These are phyloP conservation scores for Neosalanx taihuensis DNA, from an alignment of 2,797 vertebrate species.

Conservation along the genomic window DNA sequence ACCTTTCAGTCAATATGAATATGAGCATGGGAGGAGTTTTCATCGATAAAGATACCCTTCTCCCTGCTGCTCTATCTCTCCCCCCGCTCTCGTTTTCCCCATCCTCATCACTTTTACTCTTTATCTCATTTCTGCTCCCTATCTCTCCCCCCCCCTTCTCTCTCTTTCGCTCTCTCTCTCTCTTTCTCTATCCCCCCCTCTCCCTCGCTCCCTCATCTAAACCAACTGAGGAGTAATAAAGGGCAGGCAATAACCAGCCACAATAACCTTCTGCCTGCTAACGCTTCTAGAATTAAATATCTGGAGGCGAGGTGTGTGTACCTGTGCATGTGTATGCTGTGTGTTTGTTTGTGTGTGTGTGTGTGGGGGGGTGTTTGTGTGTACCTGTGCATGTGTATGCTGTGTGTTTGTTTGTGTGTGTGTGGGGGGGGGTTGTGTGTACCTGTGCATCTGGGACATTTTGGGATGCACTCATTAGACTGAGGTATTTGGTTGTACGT, in stretches of 20 bases:
- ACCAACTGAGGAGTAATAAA: conserved; percentile 74
- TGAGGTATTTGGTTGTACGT: too few species aligned
- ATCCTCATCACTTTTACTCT: too few species aligned
- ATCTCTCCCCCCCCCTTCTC: too few species aligned
- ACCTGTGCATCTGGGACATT: not conserved
- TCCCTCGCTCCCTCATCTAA: conserved; percentile 41
- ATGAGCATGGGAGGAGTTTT: conserved; percentile 54
- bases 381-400: not conserved
- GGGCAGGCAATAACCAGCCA: conserved; percentile 70
- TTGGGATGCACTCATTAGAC: too few species aligned
- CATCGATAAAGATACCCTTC: not conserved
- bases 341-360: not conserved
- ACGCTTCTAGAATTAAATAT: conserved; percentile 52
- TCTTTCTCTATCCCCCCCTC: not conserved
- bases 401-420: too few species aligned
- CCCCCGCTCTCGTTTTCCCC: too few species aligned
- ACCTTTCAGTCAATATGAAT: conserved; percentile 59
- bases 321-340: not conserved
- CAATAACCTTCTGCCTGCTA: conserved; percentile 67
- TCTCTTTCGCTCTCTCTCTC: not conserved
- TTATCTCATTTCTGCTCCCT: not conserved
- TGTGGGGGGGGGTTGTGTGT: too few species aligned
- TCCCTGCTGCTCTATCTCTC: too few species aligned
- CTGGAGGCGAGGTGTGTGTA: not conserved
- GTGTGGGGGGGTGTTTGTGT: not conserved